A percentile compares a stretch with the other conserved stretches of the same genome.
phyloP scores from a whole-genome alignment of 1,140 invertebrate species.

The Diachasmimorpha longicaudata region DNA sequence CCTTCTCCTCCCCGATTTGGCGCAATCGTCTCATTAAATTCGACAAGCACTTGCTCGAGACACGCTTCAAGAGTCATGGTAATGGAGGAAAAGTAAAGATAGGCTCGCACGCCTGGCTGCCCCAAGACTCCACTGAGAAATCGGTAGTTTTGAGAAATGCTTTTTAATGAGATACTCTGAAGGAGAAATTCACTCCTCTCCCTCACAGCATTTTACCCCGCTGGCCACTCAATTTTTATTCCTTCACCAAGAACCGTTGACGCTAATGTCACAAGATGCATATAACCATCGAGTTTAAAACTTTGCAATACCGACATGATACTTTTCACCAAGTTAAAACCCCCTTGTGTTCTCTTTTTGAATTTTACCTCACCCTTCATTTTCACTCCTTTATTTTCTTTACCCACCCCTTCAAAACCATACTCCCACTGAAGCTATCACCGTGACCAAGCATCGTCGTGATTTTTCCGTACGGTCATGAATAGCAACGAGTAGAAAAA shows the following conservation, averaged over 20 bases:
- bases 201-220: background rate
- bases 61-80: background rate
- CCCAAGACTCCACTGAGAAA: background rate
- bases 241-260: background rate
- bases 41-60: background rate
- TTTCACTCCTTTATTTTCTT: background rate
- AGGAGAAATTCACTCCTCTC: background rate
- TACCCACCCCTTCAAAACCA: background rate
- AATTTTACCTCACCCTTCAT: background rate
- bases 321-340: slow-evolving; percentile 1
- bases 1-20: background rate
- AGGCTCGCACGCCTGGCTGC: background rate
- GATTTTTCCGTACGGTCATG: slow-evolving; percentile 49
- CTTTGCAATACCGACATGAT: slow-evolving; percentile 2
- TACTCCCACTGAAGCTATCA: slow-evolving; percentile 26
- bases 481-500: slow-evolving; percentile 55
- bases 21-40: background rate
- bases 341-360: background rate
- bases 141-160: background rate
- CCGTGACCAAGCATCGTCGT: slow-evolving; percentile 35
- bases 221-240: background rate
- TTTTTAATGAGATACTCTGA: background rate
- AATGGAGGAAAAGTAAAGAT: background rate
- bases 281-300: slow-evolving; percentile 2
- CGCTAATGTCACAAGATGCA: background rate